Percentiles rank a stretch among this genome's conserved stretches.
phyloP scores from a whole-genome alignment of 1,140 invertebrate species.

The Plectrocnemia conspersa region DNA sequence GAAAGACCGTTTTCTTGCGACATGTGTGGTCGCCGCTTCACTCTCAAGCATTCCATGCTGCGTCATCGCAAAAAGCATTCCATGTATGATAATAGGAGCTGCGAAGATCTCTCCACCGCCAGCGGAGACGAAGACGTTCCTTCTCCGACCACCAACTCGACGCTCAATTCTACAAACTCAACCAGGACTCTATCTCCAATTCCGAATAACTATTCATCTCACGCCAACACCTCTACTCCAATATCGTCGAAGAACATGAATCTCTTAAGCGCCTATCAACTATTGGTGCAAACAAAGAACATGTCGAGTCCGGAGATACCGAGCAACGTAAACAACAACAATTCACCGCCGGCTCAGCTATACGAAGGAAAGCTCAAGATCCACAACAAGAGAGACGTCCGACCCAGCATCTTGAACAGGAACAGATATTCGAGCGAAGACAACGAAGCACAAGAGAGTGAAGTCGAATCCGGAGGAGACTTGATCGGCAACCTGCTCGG shows the following conservation, averaged over 20 bases:
- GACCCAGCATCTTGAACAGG: slow-evolving; percentile 43
- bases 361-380: slow-evolving; percentile 53
- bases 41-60: slow-evolving; percentile 90
- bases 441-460: slow-evolving; percentile 49
- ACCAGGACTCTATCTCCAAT: slow-evolving; percentile 8
- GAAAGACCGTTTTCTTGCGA: slow-evolving; percentile 77
- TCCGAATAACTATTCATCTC: slow-evolving; percentile 1
- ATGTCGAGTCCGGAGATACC: slow-evolving; percentile 40
- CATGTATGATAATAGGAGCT: slow-evolving; percentile 41
- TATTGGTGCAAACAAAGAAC: slow-evolving; percentile 37
- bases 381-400: slow-evolving; percentile 33
- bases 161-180: slow-evolving; percentile 8
- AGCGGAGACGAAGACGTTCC: slow-evolving; percentile 51
- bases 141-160: slow-evolving; percentile 38
- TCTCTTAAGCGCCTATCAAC: slow-evolving; percentile 26
- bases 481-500: slow-evolving; percentile 85
- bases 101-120: slow-evolving; percentile 44
- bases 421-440: slow-evolving; percentile 46
- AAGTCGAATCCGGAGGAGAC: slow-evolving; percentile 61
- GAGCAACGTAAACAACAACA: slow-evolving; percentile 53
- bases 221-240: slow-evolving; percentile 23
- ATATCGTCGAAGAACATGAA: slow-evolving; percentile 37
- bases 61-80: slow-evolving; percentile 83
- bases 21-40: slow-evolving; percentile 77
- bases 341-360: slow-evolving; percentile 43